Percentiles rank a stretch among this genome's conserved stretches.
phyloP scores from a whole-genome alignment of 2,113 vertebrate species.

The Hoplias malabaricus region DNA sequence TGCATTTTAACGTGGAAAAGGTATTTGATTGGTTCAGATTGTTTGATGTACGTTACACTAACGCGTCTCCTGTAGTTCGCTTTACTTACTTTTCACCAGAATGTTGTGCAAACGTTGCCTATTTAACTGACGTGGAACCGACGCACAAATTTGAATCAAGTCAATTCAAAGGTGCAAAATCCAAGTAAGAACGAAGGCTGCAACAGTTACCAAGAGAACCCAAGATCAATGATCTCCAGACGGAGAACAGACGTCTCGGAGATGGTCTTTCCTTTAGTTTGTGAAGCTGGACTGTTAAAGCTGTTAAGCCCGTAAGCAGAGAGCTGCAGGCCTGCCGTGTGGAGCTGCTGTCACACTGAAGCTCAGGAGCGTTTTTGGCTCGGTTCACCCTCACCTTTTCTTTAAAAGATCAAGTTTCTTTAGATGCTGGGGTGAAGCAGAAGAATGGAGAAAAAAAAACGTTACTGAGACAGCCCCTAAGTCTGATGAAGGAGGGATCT shows the following conservation, averaged over 20 bases:
- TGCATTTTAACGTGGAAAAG: too few relatives aligned
- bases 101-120: too few relatives aligned
- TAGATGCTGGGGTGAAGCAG: conserved; percentile 44
- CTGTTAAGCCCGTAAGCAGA: neutral
- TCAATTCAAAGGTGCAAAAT: neutral
- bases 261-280: neutral
- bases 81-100: too few relatives aligned
- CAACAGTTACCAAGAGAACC: neutral
- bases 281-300: neutral
- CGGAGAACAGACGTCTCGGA: neutral
- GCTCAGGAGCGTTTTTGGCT: conserved; percentile 24
- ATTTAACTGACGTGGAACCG: too few relatives aligned
- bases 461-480: conserved; percentile 63
- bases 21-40: too few relatives aligned
- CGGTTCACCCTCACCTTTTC: conserved; percentile 62
- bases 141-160: neutral
- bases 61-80: too few relatives aligned
- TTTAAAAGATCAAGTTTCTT: conserved; percentile 56
- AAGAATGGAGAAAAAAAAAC: conserved; percentile 37
- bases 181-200: neutral
- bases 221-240: neutral
- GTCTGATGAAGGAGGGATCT: conserved; percentile 82
- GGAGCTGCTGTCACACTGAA: conserved; percentile 31
- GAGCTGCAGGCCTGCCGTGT: neutral
- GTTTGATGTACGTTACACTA: too few relatives aligned